Conservation (phyloP, 2,113 vertebrate species). For the Dasyprocta punctata region DNA sequence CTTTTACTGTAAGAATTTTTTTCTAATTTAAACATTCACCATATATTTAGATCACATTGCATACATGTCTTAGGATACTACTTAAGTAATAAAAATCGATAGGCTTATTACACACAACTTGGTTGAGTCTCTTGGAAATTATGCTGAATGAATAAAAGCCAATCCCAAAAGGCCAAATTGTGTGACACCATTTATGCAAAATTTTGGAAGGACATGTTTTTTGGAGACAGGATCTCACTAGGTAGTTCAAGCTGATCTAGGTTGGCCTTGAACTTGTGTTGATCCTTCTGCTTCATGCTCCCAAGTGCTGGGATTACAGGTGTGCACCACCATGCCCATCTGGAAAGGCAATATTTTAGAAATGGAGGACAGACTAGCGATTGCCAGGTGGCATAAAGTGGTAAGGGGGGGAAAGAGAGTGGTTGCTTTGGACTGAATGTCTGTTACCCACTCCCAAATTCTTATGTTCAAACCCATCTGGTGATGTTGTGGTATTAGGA, state of each 20-base stretch:
- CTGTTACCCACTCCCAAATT: neutral
- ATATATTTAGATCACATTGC: neutral
- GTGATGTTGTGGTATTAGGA: neutral
- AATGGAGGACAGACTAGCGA: neutral
- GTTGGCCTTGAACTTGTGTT: neutral
- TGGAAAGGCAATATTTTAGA: neutral
- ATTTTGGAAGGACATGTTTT: neutral
- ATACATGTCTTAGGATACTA: neutral
- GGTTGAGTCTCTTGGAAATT: neutral
- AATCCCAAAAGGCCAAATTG: neutral
- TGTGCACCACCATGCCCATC: neutral
- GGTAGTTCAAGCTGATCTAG: neutral
- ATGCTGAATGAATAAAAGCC: neutral
- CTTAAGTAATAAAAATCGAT: conserved; percentile 4
- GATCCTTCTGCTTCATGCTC: neutral
- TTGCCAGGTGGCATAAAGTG: neutral
- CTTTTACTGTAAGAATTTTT: neutral
- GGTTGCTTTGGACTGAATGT: neutral
- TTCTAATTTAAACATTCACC: neutral
- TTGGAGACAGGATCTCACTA: neutral
- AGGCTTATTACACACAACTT: neutral
- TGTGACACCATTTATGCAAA: neutral
- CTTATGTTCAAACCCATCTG: neutral
- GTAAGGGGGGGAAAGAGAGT: neutral
- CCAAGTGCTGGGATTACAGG: neutral